phyloP scores from a whole-genome alignment of 2,797 vertebrate genomes.

The Sciurus vulgaris region DNA sequence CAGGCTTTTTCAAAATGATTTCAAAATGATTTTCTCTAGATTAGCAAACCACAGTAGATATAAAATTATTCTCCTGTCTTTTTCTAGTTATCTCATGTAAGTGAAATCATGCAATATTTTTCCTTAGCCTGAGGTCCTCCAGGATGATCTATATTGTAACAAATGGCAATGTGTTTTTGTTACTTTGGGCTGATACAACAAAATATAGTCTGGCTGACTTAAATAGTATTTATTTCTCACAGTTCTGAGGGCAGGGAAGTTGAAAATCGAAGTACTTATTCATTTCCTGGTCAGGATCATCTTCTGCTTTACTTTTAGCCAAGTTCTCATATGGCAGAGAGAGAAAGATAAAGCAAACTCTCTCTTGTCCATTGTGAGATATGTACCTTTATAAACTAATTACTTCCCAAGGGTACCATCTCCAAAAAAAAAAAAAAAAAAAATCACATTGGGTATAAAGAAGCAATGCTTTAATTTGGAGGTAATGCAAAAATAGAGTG shows the following conservation, averaged over 20 bases:
- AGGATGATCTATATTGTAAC: not conserved
- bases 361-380: not conserved
- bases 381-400: not conserved
- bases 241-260: not conserved
- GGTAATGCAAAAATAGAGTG: not conserved
- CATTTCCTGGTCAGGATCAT: not conserved
- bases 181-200: not conserved
- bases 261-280: not conserved
- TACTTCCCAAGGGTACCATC: too few species aligned
- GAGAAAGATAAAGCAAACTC: not conserved
- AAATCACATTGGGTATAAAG: accelerated
- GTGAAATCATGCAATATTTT: not conserved
- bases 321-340: not conserved
- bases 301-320: not conserved
- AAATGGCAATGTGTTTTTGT: not conserved
- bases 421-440: not conserved
- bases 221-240: not conserved
- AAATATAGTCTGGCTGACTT: not conserved
- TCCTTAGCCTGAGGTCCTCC: not conserved
- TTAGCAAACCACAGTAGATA: not conserved
- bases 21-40: not conserved
- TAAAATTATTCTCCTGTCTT: not conserved
- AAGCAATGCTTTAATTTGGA: not conserved
- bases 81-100: not conserved
- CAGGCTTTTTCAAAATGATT: not conserved